Evolutionary conservation across 2,888 invertebrate species (phyloP).

Genomic region (Spodoptera littoralis): DNA sequence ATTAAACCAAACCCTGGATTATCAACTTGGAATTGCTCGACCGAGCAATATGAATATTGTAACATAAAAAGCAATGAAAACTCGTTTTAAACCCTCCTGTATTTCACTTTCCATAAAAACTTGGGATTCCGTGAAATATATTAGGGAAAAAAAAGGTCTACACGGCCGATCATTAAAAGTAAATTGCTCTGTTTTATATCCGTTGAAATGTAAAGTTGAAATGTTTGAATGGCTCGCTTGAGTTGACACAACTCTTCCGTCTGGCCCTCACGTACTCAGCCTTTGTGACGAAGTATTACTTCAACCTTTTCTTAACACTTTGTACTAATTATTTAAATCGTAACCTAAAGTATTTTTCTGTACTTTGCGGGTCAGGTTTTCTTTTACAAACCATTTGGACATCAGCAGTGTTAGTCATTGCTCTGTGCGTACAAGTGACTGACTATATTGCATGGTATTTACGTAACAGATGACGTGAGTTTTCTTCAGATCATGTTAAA

Average conservation of each 20-base stretch:
- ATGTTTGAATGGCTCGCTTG: constrained; percentile 71
- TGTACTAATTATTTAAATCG: constrained; percentile 55
- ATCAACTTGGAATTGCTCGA: constrained; percentile 83
- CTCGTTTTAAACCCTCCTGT: constrained; percentile 79
- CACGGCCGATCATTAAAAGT: constrained; percentile 83
- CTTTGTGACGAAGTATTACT: constrained; percentile 41
- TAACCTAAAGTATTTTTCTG: no score
- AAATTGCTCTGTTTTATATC: constrained; percentile 83
- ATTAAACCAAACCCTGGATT: constrained; percentile 83
- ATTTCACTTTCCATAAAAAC: constrained; percentile 84
- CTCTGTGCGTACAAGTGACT: no score
- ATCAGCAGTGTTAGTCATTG: no score
- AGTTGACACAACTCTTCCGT: constrained; percentile 59
- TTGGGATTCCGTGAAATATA: constrained; percentile 81
- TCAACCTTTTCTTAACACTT: constrained; percentile 52
- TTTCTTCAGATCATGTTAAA: no score
- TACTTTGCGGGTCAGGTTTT: no score
- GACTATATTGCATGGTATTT: no score
- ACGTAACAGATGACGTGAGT: no score
- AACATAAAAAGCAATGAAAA: constrained; percentile 86
- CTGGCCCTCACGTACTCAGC: constrained; percentile 46
- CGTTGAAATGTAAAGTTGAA: constrained; percentile 79
- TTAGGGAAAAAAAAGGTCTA: constrained; percentile 80
- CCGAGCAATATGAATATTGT: constrained; percentile 82
- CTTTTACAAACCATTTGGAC: no score